Conservation (phyloP, 2,113 vertebrate genomes). For the Sakesphorus luctuosus region DNA sequence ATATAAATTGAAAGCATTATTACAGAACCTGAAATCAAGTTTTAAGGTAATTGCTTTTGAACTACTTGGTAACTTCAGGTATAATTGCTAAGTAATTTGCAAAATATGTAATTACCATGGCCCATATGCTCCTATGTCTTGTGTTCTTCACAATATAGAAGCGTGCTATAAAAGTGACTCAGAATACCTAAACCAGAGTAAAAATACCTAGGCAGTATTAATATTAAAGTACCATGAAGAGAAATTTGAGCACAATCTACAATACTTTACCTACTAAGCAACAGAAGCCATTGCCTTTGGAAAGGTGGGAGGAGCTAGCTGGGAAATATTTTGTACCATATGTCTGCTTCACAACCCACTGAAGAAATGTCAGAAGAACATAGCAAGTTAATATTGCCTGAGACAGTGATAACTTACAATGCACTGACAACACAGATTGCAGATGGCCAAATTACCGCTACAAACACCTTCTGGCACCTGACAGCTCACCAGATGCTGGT, state of each 20-base stretch:
- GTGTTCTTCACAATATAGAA: background rate
- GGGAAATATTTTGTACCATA: conserved; percentile 35
- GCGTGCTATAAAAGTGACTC: background rate
- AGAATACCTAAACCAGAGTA: background rate
- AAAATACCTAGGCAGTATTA: background rate
- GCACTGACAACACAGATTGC: conserved; percentile 61
- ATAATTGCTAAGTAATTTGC: conserved; percentile 53
- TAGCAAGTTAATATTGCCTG: conserved; percentile 63
- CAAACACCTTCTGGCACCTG: conserved; percentile 71
- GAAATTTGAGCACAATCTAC: background rate
- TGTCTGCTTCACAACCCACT: conserved; percentile 43
- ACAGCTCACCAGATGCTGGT: conserved; percentile 68
- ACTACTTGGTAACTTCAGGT: conserved; percentile 43
- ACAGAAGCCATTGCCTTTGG: background rate
- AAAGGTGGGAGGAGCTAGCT: conserved; percentile 30
- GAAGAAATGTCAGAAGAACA: conserved; percentile 58
- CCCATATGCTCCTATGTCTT: conserved; percentile 20
- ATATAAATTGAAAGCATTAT: conserved; percentile 7
- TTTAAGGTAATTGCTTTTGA: conserved; percentile 53
- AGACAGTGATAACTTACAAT: conserved; percentile 69
- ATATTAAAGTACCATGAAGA: background rate
- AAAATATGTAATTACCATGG: conserved; percentile 51
- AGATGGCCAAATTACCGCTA: conserved; percentile 71
- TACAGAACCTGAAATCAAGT: conserved; percentile 11
- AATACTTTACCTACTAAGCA: background rate